A percentile compares a stretch with the other conserved stretches of the same genome.
Conservation (phyloP, 2,888 invertebrate genomes). For the Andrena trimmerana region DNA sequence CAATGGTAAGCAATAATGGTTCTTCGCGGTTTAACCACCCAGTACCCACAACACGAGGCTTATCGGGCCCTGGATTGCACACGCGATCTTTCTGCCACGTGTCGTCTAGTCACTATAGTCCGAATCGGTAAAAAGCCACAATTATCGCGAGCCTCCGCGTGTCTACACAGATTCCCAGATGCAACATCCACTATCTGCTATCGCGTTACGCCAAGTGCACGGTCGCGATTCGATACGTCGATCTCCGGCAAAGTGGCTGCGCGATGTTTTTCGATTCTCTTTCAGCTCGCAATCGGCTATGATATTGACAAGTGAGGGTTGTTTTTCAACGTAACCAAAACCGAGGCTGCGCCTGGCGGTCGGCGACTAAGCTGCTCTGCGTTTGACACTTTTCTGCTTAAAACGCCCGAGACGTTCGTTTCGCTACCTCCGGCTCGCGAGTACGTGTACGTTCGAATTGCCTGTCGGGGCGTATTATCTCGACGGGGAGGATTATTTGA, state of each 20-base stretch:
- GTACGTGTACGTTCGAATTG: constrained; percentile 9
- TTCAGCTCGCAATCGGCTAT: constrained; percentile 24
- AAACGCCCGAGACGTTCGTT: constrained; percentile 43
- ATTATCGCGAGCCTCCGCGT: neutral
- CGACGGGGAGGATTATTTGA: constrained; percentile 20
- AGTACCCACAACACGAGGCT: constrained; percentile 18
- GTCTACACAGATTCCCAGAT: neutral
- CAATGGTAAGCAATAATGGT: constrained; percentile 49
- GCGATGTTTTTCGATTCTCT: constrained; percentile 9
- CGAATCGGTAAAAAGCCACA: neutral
- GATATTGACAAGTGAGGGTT: constrained; percentile 49
- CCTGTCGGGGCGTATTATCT: constrained; percentile 19
- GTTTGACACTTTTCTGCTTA: constrained; percentile 62
- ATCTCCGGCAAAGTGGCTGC: constrained; percentile 13
- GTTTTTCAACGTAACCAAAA: constrained; percentile 58
- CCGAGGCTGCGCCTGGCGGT: constrained; percentile 54
- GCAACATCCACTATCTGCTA: constrained; percentile 7
- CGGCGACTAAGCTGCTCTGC: constrained; percentile 45
- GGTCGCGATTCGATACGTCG: constrained; percentile 9
- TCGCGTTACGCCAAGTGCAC: neutral
- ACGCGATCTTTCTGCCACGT: neutral
- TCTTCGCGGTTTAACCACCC: constrained; percentile 29
- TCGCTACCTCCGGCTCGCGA: constrained; percentile 28
- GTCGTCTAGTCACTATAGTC: constrained; percentile 7
- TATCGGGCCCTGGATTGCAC: neutral